Base-by-base conservation (phyloP, 2,888 invertebrate species). In the Malacosoma neustria region DNA sequence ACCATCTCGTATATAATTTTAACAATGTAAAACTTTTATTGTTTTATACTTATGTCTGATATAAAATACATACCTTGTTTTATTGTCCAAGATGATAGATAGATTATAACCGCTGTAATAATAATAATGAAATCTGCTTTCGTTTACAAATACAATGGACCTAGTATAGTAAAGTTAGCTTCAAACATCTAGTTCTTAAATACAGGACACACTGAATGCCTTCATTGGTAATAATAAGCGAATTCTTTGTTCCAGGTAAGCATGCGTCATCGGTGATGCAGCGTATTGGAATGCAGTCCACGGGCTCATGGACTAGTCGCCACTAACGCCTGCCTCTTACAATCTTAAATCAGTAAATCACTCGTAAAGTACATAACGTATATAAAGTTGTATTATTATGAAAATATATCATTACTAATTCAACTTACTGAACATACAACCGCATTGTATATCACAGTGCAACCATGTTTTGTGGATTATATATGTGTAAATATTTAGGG, bases 191-290 rank as follows among this genome's bases (percentile, higher is more conserved):
- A 32, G 7, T 22, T 7, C 6, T 22, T 7, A 22, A 22, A 4
- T 22, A 22, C 9, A 22, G 22, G 22, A 22, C 9, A 22, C 22
- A 22, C 22, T 22, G 14, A 35, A 29, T 40, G n/a, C 40, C 35
- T 33, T 40, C n/a, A 4, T 14, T 40, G 33, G 42, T 54, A 48
- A 40, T 57, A 60, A 62, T 56, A 57, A 58, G 50, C 36, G 41
- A 51, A 52, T 70, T 67, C 69, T 63, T 81, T 80, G 77, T 82
- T 81, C 45, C 81, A 82, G 81, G 81, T 82, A 81, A 54, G 51
- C 43, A 44, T 72, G 69, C 63, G 72, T 79, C 77, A 73, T 45
- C 51, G 51, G 42, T 75, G 80, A 77, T 65, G 60, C 72, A 70
- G 47, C 54, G 41, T 13, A 6, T 11, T 38, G 70, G 81, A 77